Evolutionary conservation across 2,113 vertebrate species (phyloP).

Genomic region (Strigops habroptila): DNA sequence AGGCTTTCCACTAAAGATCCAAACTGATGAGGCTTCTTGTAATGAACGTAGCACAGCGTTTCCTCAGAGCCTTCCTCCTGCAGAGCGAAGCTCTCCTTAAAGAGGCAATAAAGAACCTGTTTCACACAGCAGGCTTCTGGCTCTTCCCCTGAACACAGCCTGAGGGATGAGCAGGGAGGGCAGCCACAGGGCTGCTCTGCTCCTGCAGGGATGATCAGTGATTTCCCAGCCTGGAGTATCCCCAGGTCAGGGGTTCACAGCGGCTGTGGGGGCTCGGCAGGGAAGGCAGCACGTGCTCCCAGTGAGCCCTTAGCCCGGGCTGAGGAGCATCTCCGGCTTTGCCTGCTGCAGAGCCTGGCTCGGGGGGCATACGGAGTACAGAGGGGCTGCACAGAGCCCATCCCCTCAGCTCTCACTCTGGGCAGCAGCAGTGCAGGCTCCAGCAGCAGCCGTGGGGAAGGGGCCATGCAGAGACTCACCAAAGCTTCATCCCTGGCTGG

Average conservation of each 20-base stretch:
- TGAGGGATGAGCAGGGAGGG: fast-evolving
- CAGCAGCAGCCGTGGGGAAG: not conserved
- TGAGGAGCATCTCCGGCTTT: not conserved
- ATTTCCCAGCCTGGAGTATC: not conserved
- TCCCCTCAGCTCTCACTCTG: fast-evolving
- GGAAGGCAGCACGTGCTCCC: not conserved
- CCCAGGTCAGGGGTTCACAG: fast-evolving
- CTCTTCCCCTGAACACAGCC: not conserved
- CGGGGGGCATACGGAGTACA: fast-evolving
- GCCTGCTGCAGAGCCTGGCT: not conserved
- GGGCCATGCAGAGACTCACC: not conserved
- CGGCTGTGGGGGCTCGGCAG: fast-evolving
- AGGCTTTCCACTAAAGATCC: not conserved
- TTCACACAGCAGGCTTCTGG: fast-evolving
- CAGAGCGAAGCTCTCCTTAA: not conserved
- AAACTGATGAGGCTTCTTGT: not conserved
- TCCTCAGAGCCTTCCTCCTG: not conserved
- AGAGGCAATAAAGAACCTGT: not conserved
- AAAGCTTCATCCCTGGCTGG: not conserved
- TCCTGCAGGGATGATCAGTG: not conserved
- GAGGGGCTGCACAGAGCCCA: not conserved
- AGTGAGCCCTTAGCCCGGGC: not conserved
- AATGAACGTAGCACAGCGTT: fast-evolving
- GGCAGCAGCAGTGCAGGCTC: not conserved
- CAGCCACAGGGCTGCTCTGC: fast-evolving